Percentiles rank a stretch among this genome's conserved stretches.
phyloP scores from a whole-genome alignment of 2,797 vertebrate species.

The Acipenser ruthenus region DNA sequence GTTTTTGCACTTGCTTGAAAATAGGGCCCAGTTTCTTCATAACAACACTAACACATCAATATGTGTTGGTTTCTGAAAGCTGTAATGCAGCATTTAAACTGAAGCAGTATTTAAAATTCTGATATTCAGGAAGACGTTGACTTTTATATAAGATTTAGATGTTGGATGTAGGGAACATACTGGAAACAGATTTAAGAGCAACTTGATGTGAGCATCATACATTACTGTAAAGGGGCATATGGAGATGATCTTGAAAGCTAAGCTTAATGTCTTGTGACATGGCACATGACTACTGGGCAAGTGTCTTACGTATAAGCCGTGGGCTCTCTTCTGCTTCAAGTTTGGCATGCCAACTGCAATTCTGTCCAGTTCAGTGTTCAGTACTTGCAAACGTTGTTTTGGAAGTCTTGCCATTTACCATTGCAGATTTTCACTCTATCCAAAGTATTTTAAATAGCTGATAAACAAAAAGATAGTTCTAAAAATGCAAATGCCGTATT shows the following conservation, averaged over 20 bases:
- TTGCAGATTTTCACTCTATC: no score
- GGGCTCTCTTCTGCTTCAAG: background rate
- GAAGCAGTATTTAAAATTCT: background rate
- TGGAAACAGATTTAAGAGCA: background rate
- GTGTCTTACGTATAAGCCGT: background rate
- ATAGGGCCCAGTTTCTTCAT: no score
- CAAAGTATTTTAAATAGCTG: no score
- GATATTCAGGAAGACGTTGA: background rate
- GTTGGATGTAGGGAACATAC: background rate
- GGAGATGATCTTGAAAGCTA: background rate
- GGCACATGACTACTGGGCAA: background rate
- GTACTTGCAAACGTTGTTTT: background rate
- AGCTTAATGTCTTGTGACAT: background rate
- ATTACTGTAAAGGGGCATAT: background rate
- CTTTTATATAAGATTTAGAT: background rate
- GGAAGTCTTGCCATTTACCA: background rate
- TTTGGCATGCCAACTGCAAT: background rate
- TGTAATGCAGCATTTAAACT: no score
- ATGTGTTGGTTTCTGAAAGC: no score
- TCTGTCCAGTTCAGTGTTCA: background rate
- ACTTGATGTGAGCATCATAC: background rate
- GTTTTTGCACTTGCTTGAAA: no score
- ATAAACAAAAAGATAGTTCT: no score
- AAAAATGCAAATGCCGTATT: no score
- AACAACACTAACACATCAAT: no score